Conservation (phyloP, 2,797 vertebrate species). For the Pseudochaenichthys georgianus region DNA sequence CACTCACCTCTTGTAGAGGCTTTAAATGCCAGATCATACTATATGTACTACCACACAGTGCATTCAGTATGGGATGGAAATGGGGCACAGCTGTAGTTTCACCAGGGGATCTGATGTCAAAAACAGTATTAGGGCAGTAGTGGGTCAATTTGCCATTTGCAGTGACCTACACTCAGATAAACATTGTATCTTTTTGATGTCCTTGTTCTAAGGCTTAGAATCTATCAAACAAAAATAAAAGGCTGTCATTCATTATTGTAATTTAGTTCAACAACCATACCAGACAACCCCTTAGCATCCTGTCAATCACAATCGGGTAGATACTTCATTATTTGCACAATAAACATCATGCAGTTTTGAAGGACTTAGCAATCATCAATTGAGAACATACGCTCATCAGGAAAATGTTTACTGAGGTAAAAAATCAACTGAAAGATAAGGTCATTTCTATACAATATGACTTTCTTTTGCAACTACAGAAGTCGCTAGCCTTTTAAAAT, state of each 20-base stretch:
- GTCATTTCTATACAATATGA: no score
- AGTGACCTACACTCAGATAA: conserved; percentile 41
- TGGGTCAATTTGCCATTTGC: conserved; percentile 44
- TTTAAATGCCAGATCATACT: neutral
- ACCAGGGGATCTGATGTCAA: conserved; percentile 6
- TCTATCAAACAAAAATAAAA: neutral
- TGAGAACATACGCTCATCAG: no score
- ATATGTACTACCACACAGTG: neutral
- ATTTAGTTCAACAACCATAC: neutral
- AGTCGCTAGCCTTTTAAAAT: no score
- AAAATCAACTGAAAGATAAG: no score
- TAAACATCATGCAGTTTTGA: no score
- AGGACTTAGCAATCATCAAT: no score
- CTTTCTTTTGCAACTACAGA: no score
- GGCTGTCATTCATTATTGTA: no score
- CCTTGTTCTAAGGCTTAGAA: conserved; percentile 26
- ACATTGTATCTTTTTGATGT: conserved; percentile 19
- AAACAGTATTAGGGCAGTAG: conserved; percentile 6
- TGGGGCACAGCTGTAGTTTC: conserved; percentile 34
- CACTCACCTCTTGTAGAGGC: neutral
- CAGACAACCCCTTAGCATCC: no score
- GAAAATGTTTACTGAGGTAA: no score
- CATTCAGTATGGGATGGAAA: conserved; percentile 22
- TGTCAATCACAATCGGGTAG: no score
- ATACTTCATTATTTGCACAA: no score